Base-by-base conservation (phyloP, 2,888 invertebrate species). In the Latrodectus hesperus region DNA sequence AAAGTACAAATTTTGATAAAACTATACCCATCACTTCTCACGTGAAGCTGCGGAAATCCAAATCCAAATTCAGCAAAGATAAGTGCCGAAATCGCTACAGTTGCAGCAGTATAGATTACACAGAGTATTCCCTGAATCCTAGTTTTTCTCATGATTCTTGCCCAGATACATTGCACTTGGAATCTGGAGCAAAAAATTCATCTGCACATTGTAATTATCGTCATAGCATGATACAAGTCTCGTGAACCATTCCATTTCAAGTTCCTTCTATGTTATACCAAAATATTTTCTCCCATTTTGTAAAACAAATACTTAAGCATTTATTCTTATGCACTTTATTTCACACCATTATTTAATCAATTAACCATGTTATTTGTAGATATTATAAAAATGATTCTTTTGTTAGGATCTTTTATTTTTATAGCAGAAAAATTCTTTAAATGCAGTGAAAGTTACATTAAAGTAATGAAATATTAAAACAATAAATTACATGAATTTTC, bases 71-170 rank as follows among this genome's bases (percentile, higher is more conserved):
- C 11, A 71, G 76, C 22, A 76, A 76, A 9, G 77, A 77, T 22
- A 84, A 84, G n/a, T 84, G 77, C 16, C 76, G 80, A 17, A 90
- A 90, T 55, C 89, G 90, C 17, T 90, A 89, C 88, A 90, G 90
- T 71, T 90, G 90, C 68, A 89, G 90, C 38, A 90, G 89, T 26
- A 84, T 90, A 51, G 90, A 90, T 75, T 88, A 89, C 68, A 78
- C 82, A 51, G 89, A 88, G 38, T 73, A 88, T 67, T 74, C 75
- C 0, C 51, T 26, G 9, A 75, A 60, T 26, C 38, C 64, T 26
- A 68, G 74, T 52, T 75, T 64, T 49, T 70, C 81, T 55, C 80
- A 84, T 22, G 73, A 78, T 38, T 81, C 89, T 55, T 85, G 86
- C 38, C 83, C 84, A 14, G 83, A 83, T 64, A 79, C 52, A 9